Conservation (phyloP, 1,140 invertebrate species). For the Temnothorax nylanderi region DNA sequence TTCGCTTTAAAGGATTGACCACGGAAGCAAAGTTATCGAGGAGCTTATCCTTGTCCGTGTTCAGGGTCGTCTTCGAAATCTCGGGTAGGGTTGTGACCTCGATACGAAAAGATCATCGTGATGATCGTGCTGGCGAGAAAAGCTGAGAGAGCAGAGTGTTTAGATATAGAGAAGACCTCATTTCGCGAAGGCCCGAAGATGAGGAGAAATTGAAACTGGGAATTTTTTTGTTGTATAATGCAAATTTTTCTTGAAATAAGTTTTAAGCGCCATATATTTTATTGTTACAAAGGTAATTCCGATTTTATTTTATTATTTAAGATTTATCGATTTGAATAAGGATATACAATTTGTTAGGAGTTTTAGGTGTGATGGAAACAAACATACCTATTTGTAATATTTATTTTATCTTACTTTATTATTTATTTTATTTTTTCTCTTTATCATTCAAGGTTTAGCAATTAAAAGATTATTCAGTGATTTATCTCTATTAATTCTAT, state of each 20-base stretch:
- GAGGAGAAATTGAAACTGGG: slow-evolving; percentile 16
- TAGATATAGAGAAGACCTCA: slow-evolving; percentile 10
- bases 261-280: not conserved
- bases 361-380: not conserved
- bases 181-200: not conserved
- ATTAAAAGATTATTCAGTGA: not conserved
- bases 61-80: slow-evolving; percentile 54
- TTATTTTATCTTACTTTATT: not conserved
- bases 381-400: not conserved
- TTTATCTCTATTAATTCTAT: not conserved
- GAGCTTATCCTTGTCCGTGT: slow-evolving; percentile 41
- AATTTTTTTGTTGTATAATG: not conserved
- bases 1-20: slow-evolving; percentile 73
- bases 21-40: slow-evolving; percentile 43
- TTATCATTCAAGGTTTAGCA: not conserved
- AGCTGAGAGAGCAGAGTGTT: slow-evolving; percentile 37
- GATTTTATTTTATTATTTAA: not conserved
- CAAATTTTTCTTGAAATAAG: not conserved
- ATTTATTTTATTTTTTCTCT: not conserved
- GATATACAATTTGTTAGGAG: not conserved
- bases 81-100: slow-evolving; percentile 27
- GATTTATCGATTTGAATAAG: not conserved
- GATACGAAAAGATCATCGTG: slow-evolving; percentile 42
- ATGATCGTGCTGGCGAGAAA: slow-evolving; percentile 22
- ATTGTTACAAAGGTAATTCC: not conserved